These are phyloP conservation scores for Bovichtus diacanthus DNA, from an alignment of 2,797 vertebrate species.

Conservation along the genomic window DNA sequence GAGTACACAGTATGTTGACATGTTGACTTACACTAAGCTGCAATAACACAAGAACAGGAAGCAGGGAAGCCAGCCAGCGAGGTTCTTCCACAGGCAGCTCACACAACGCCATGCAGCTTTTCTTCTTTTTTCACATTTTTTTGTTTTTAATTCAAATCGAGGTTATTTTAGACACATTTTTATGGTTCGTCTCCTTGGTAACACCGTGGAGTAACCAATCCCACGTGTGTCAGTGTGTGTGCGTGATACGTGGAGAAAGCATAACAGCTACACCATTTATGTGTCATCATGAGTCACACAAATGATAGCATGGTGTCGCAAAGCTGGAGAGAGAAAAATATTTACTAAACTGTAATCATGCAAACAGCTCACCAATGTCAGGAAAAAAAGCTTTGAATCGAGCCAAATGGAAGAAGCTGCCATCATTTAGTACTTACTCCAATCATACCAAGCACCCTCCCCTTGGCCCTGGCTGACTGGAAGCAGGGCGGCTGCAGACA, in stretches of 20 bases:
- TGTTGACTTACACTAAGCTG: conserved; percentile 58
- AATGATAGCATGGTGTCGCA: conserved; percentile 33
- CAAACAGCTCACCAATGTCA: conserved; percentile 35
- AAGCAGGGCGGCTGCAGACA: conserved; percentile 62
- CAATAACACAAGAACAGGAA: conserved; percentile 63
- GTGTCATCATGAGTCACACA: conserved; percentile 43
- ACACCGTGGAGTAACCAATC: conserved; percentile 46
- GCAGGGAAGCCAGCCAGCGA: conserved; percentile 65
- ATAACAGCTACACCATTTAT: conserved; percentile 39
- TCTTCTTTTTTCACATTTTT: too few species aligned
- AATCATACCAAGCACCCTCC: conserved; percentile 60
- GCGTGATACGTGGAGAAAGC: conserved; percentile 40
- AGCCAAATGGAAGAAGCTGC: conserved; percentile 69
- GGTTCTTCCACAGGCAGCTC: conserved; percentile 60
- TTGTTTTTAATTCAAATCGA: conserved; percentile 7
- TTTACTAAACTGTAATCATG: conserved; percentile 41
- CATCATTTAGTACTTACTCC: conserved; percentile 42
- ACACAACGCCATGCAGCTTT: conserved; percentile 49
- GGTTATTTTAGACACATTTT: conserved; percentile 54
- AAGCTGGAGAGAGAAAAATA: conserved; percentile 21
- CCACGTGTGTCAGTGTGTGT: conserved; percentile 27
- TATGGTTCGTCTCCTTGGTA: conserved; percentile 55
- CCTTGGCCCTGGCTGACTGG: conserved; percentile 37
- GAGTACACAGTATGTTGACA: conserved; percentile 52
- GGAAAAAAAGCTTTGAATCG: conserved; percentile 21